phyloP scores from a whole-genome alignment of 2,797 vertebrate genomes.

The Eptatretus atami region DNA sequence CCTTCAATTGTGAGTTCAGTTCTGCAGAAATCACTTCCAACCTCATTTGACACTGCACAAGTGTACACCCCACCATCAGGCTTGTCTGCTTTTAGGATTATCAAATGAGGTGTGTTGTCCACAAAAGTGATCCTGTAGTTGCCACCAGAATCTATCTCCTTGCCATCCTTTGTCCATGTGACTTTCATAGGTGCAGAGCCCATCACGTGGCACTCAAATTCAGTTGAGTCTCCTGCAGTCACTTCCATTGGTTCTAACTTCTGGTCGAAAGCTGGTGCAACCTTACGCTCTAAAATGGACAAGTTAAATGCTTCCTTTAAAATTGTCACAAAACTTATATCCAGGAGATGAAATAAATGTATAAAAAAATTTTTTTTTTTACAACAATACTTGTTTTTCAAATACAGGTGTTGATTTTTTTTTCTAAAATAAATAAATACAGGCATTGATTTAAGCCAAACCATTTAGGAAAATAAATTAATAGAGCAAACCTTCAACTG shows the following conservation, averaged over 20 bases:
- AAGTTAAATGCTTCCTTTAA: neutral
- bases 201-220: slow-evolving; percentile 35
- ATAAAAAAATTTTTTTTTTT: neutral
- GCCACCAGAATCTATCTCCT: slow-evolving; percentile 49
- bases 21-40: slow-evolving; percentile 74
- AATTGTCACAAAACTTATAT: neutral
- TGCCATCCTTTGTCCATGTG: slow-evolving; percentile 62
- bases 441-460: no score
- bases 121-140: slow-evolving; percentile 43
- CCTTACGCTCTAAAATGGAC: slow-evolving; percentile 23
- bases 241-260: slow-evolving; percentile 29
- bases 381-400: no score
- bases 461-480: no score
- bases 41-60: slow-evolving; percentile 64
- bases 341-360: neutral
- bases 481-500: slow-evolving; percentile 55
- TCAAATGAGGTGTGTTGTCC: slow-evolving; percentile 41
- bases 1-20: slow-evolving; percentile 73
- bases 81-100: slow-evolving; percentile 62
- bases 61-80: slow-evolving; percentile 54
- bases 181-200: slow-evolving; percentile 59
- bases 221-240: slow-evolving; percentile 32
- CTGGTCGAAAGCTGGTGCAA: slow-evolving; percentile 38
- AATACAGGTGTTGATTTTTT: neutral
- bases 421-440: neutral